Evolutionary conservation across 2,888 invertebrate genomes (phyloP), one percentile per base, ranked within the genome.

Genomic region (Habrosyne pyritoides): DNA sequence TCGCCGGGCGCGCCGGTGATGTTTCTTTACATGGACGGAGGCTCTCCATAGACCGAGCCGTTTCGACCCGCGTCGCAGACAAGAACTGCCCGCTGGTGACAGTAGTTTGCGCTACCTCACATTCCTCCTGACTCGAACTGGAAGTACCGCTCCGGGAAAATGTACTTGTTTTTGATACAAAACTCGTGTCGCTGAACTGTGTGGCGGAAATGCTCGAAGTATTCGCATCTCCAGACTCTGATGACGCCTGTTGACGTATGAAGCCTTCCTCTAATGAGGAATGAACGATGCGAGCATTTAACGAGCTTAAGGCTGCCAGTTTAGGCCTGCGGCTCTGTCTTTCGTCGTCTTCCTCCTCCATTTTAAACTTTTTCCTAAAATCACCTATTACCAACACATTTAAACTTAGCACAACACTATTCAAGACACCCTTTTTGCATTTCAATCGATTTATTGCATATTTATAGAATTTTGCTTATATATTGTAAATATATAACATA

Each of bases 41-140:
- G 72, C 95, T 95, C 78, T 96, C 96, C 95, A 96, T 96, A 22
- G 95, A 95, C 57, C 94, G 93, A 52, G 95, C 94, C 0, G 94
- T 93, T 77, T 94, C 94, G 7, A 93, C 94, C 59, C 94, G 84
- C 21, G 91, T 85, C 0, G 94, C 93, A 8, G 89, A 92, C 57
- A 94, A 79, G 71, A 93, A 94, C 63, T 94, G 94, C 18, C 93
- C 93, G 61, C 88, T 87, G 33, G 93, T 86, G 55, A 87, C 79
- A 3, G 86, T 86, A 18, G 83, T 87, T 57, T 87, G 91, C 66
- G 94, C 94, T 30, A 93, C 86, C 68, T 95, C 95, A 33, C 94
- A 94, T 68, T 95, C 95, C 76, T 95, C 95, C 77, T 95, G 95
- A 60, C 95, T 95, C 26, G 95, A 95, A 73, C 95, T 95, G 0